phyloP scores from a whole-genome alignment of 2,797 vertebrate species.

The Vipera ursinii region DNA sequence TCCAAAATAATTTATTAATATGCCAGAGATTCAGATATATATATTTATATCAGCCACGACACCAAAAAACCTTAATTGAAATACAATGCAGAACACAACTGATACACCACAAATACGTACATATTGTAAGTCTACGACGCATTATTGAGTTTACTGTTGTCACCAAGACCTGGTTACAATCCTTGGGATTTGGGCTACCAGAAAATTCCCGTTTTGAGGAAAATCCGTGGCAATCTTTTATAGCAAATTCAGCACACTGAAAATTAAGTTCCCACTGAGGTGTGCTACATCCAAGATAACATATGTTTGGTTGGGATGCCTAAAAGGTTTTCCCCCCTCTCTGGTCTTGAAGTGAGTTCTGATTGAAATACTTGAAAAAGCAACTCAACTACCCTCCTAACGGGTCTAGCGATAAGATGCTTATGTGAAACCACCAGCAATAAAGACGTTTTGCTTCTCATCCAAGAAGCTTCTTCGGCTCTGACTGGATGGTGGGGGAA shows the following conservation, averaged over 20 bases:
- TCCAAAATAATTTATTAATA: background rate
- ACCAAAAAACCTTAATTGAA: background rate
- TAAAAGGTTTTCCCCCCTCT: no score
- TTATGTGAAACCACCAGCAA: constrained; percentile 4
- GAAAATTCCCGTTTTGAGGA: background rate
- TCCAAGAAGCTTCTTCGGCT: no score
- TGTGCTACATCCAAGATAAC: background rate
- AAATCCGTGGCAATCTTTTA: background rate
- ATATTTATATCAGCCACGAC: background rate
- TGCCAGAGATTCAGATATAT: background rate
- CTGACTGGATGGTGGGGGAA: no score
- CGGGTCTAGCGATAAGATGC: background rate
- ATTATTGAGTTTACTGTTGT: background rate
- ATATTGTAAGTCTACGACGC: background rate
- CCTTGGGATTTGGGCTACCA: background rate
- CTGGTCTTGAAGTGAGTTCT: background rate
- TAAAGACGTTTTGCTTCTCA: background rate
- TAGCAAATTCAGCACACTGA: background rate
- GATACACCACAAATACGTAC: background rate
- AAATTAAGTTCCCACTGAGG: background rate
- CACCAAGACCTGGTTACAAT: background rate
- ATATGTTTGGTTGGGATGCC: no score
- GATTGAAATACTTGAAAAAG: background rate
- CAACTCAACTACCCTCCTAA: background rate
- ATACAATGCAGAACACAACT: background rate